These are phyloP conservation scores for Sarcophaga caerulescens DNA, from an alignment of 2,888 invertebrate genomes.

Conservation along the genomic window DNA sequence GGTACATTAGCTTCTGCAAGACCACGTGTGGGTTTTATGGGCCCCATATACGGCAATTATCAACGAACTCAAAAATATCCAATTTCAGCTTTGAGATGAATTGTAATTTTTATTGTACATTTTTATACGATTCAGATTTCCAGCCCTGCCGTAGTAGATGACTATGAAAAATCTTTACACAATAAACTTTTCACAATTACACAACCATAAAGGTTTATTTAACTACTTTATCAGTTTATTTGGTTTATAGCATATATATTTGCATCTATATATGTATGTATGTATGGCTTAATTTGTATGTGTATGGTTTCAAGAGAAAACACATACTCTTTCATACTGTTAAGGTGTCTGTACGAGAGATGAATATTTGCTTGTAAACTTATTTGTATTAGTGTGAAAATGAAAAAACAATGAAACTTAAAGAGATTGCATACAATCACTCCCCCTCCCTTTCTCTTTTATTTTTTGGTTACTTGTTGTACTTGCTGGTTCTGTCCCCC, in stretches of 20 bases:
- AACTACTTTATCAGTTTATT: not conserved
- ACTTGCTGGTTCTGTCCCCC: not conserved
- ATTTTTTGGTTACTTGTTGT: not conserved
- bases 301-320: not conserved
- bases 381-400: slow-evolving; percentile 29
- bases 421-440: not conserved
- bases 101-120: too few relatives aligned
- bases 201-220: not conserved
- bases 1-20: too few relatives aligned
- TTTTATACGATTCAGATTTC: too few relatives aligned
- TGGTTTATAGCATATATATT: not conserved
- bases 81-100: too few relatives aligned
- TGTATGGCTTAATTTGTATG: slow-evolving; percentile 1
- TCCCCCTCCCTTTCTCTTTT: not conserved
- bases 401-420: slow-evolving; percentile 46
- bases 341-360: slow-evolving; percentile 4
- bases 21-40: too few relatives aligned
- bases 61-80: too few relatives aligned
- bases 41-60: too few relatives aligned
- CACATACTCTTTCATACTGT: not conserved
- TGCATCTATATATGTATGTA: not conserved
- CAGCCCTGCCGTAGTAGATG: too few relatives aligned
- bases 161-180: not conserved
- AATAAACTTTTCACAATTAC: slow-evolving; percentile 4
- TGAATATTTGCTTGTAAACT: slow-evolving; percentile 16